Evolutionary conservation across 1,140 invertebrate species (phyloP).

Genomic region (Hesperophylax magnus): DNA sequence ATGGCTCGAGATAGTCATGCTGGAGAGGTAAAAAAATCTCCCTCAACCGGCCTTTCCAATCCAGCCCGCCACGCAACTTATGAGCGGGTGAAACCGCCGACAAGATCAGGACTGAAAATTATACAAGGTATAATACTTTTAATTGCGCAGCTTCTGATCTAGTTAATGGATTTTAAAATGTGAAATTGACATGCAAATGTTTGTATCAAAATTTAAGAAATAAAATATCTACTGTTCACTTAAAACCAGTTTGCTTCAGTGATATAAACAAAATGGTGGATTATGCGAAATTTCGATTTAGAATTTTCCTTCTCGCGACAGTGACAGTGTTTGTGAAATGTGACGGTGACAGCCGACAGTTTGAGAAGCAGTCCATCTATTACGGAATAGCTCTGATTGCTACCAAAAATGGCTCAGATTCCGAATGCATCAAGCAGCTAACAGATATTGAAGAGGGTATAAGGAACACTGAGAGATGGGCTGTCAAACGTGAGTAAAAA

Average conservation of each 20-base stretch:
- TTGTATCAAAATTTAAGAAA: too few species aligned
- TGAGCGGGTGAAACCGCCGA: too few species aligned
- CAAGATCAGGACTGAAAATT: too few species aligned
- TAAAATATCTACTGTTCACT: not conserved
- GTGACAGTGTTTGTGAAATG: not conserved
- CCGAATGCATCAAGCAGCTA: not conserved
- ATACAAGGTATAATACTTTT: too few species aligned
- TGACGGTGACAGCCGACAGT: not conserved
- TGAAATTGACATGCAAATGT: too few species aligned
- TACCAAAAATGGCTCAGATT: not conserved
- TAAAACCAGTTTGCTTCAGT: not conserved
- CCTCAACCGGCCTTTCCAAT: too few species aligned
- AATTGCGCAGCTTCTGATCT: too few species aligned
- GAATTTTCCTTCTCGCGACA: too few species aligned
- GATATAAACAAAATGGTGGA: not conserved
- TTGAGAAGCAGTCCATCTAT: slow-evolving; percentile 14
- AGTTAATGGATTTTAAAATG: too few species aligned
- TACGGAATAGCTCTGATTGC: not conserved
- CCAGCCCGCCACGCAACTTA: too few species aligned
- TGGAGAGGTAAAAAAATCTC: too few species aligned
- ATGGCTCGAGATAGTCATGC: too few species aligned
- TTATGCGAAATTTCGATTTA: not conserved
- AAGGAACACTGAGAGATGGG: not conserved
- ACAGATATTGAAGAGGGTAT: not conserved
- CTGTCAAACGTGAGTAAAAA: slow-evolving; percentile 3